Conservation (phyloP, 2,113 vertebrate genomes). For the Tautogolabrus adspersus region DNA sequence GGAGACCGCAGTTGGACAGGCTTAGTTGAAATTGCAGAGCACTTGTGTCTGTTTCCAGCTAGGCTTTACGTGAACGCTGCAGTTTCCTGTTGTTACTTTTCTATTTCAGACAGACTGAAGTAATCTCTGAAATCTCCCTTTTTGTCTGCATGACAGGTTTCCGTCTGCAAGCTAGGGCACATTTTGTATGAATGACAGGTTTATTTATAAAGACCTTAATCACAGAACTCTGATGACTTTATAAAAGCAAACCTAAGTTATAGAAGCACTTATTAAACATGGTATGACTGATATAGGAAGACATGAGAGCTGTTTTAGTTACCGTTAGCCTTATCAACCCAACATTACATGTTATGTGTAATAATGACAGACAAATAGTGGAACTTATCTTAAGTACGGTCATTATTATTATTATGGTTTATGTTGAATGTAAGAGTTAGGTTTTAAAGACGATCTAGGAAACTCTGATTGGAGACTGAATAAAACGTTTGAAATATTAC, state of each 20-base stretch:
- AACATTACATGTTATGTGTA: background rate
- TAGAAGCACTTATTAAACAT: background rate
- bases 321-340: no score
- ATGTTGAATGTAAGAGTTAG: background rate
- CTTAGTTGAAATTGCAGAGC: slow-evolving; percentile 70
- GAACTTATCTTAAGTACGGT: no score
- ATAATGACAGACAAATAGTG: no score
- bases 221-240: background rate
- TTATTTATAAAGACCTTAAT: slow-evolving; percentile 7
- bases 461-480: no score
- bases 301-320: background rate
- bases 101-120: slow-evolving; percentile 44
- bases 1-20: slow-evolving; percentile 58
- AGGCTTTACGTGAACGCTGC: slow-evolving; percentile 49
- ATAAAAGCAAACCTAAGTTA: background rate
- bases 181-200: slow-evolving; percentile 3
- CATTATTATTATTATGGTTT: no score
- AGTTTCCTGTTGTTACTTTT: slow-evolving; percentile 75
- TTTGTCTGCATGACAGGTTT: slow-evolving; percentile 29
- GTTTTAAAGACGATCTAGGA: no score
- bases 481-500: no score
- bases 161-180: background rate
- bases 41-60: slow-evolving; percentile 49
- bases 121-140: slow-evolving; percentile 53
- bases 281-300: background rate